Percentiles rank a stretch among this genome's conserved stretches.
These are phyloP conservation scores for Ernsta delagoae DNA, from an alignment of 2,888 invertebrate genomes.

Conservation along the genomic window DNA sequence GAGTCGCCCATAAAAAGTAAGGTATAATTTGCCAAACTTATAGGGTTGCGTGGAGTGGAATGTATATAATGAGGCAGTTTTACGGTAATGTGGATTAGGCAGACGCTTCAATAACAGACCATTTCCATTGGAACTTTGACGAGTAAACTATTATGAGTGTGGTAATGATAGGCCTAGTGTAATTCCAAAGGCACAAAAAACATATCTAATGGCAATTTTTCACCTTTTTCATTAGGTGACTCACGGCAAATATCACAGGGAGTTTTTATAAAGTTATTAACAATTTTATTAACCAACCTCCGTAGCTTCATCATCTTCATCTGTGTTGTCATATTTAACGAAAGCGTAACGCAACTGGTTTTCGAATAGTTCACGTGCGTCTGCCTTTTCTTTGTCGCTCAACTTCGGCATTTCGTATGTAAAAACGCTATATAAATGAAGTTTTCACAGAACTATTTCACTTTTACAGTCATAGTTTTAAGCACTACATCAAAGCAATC, in stretches of 20 bases:
- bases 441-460: not conserved
- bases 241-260: too few species aligned
- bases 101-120: constrained; percentile 9
- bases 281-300: constrained; percentile 59
- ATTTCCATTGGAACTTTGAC: constrained; percentile 6
- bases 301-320: constrained; percentile 70
- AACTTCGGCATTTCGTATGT: constrained; percentile 49
- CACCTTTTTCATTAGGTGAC: too few species aligned
- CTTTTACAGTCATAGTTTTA: not conserved
- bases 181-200: not conserved
- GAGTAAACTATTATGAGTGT: not conserved
- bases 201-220: too few species aligned
- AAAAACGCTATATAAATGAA: constrained; percentile 8
- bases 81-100: constrained; percentile 38
- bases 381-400: constrained; percentile 62
- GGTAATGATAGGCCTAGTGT: not conserved
- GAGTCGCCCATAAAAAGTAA: constrained; percentile 59
- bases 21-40: constrained; percentile 57
- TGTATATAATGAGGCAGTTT: constrained; percentile 43
- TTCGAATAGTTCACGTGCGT: constrained; percentile 74
- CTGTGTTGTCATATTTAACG: constrained; percentile 65
- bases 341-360: constrained; percentile 74
- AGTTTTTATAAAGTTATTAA: not conserved
- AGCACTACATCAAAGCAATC: not conserved
- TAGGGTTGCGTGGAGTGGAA: constrained; percentile 62